Base-by-base conservation (phyloP, 2,113 vertebrate species). In the Ascaphus truei region DNA sequence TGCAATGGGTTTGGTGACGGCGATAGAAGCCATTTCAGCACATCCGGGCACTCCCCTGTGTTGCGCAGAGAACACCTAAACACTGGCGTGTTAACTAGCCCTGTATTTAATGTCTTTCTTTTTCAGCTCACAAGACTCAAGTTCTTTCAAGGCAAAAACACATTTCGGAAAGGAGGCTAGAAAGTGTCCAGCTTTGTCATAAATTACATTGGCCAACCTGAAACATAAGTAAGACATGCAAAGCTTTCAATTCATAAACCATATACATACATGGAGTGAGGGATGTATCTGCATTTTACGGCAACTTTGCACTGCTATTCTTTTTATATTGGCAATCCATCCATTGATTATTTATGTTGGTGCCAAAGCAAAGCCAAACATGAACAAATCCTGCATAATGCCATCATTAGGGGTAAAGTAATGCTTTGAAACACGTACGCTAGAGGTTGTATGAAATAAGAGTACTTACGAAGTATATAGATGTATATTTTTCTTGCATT, bases 391-490 rank as follows among this genome's bases (percentile, higher is more conserved):
- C 57, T 10, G n/a, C 33, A 30, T 29, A 34, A 36, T 41, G 34
- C 47, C 18, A 13, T 50, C 5, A 41, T n/a, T n/a, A n/a, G n/a
- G n/a, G n/a, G 23, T 22, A 47, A 30, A 30, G 47, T 30, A 27
- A 55, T 55, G 36, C 25, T 29, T 53, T 41, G 51, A 27, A 53
- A 64, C 47, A 48, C 30, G 16, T 26, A 64, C 47, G 48, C 36
- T 27, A 18, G 16, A 55, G 26, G 34, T 53, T 53, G 23, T 48
- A 50, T 15, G 22, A 55, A 65, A 55, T 13, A 20, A 53, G 15
- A 41, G 62, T 55, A 55, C 50, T 30, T 25, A 53, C 48, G 41
- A 55, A 39, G 31, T 41, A 55, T 52, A 52, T 50, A 10, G 62
- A 18, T 64, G 47, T n/a, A 26, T 37, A 25, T 37, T 51, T 45